A percentile compares a stretch with the other conserved stretches of the same genome.
These are phyloP conservation scores for Tipula helvola DNA, from an alignment of 2,888 invertebrate species.

Conservation along the genomic window DNA sequence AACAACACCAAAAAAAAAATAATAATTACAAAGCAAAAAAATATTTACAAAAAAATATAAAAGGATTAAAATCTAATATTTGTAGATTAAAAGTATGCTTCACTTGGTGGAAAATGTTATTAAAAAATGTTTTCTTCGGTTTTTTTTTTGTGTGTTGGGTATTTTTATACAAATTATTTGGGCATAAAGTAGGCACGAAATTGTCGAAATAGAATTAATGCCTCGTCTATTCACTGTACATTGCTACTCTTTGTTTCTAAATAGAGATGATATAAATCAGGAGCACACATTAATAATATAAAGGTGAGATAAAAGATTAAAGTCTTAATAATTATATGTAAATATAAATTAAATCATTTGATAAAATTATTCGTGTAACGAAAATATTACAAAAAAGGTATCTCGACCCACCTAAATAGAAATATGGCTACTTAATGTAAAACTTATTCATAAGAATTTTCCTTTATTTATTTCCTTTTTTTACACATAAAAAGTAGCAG, in stretches of 20 bases:
- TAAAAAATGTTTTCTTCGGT: background rate
- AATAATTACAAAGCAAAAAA: background rate
- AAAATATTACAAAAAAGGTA: background rate
- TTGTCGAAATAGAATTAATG: background rate
- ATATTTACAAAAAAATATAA: background rate
- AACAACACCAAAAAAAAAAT: background rate
- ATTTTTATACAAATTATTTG: background rate
- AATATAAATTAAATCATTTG: background rate
- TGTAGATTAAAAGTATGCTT: constrained; percentile 4
- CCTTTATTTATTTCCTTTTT: background rate
- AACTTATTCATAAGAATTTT: background rate
- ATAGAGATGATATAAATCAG: background rate
- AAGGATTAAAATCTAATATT: background rate
- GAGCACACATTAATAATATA: background rate
- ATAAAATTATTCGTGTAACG: background rate
- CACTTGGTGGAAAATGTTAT: constrained; percentile 4
- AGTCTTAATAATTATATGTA: background rate
- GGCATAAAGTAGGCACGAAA: background rate
- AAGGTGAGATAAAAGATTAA: background rate
- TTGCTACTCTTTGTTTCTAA: background rate
- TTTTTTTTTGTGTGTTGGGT: background rate
- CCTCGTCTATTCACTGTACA: background rate
- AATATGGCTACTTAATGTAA: background rate
- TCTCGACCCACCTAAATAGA: background rate
- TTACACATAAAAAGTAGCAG: background rate